Evolutionary conservation across 2,888 invertebrate genomes (phyloP), one percentile per base, ranked within the genome.

Genomic region (Monoplex corrugatus): DNA sequence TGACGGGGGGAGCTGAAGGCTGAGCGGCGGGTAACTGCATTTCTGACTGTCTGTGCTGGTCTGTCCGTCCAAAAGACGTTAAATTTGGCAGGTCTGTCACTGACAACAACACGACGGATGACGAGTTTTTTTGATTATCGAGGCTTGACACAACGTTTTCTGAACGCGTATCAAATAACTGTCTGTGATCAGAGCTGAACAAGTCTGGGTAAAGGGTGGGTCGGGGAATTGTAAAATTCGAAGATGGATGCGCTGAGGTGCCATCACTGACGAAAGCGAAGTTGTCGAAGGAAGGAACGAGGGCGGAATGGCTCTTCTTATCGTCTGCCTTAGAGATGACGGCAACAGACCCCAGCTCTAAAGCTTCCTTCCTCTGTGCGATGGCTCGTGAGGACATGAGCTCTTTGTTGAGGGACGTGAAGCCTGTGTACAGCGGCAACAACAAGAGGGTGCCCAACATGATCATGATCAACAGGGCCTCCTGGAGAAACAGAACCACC

Each of bases 381-480:
- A 88, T 38, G 45, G 88, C 44, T 13, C 78, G 75, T 44, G 91
- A 90, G 45, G 90, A 90, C 40, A 63, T 85, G n/a, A 90, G 75
- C 63, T 87, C 63, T 16, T 68, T 63, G 10, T 91, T 92, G 16
- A 93, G 90, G 8, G 94, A 93, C 10, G 94, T 95, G 63, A 95
- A 92, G 28, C 94, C 95, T 10, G 95, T 94, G 84, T 93, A 95
- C 32, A 95, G 72, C 3, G 95, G 95, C 32, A 95, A 90, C 5
- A 94, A 40, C 82, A 93, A 90, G 45, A 94, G 89, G 8, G 94
- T 93, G 6, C 90, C 89, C 32, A 94, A 87, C 94, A 95, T 93
- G 8, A 93, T 91, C 32, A 94, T 63, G 43, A 93, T 89, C 23
- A 94, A 80, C 86, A 92, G 89, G 19, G 93, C 92, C 45, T 92